These are phyloP conservation scores for Lophius piscatorius DNA, from an alignment of 2,113 vertebrate species.

Conservation along the genomic window DNA sequence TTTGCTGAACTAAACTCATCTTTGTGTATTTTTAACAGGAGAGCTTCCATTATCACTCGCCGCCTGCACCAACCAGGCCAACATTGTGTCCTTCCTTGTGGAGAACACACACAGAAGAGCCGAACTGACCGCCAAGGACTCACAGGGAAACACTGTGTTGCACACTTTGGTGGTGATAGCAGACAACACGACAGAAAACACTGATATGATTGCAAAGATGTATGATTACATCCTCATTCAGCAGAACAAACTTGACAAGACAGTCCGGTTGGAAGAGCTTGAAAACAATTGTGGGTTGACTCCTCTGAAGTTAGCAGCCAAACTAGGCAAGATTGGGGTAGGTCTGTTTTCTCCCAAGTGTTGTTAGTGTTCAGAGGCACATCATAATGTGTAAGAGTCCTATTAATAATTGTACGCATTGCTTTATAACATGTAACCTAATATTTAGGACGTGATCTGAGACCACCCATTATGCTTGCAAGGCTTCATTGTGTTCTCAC, in stretches of 20 bases:
- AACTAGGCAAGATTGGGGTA: constrained; percentile 89
- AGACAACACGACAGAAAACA: constrained; percentile 86
- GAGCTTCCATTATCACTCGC: constrained; percentile 90
- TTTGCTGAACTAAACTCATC: not conserved
- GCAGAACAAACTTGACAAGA: constrained; percentile 74
- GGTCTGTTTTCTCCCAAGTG: constrained; percentile 1
- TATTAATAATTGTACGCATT: too few species aligned
- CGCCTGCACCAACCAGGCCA: constrained; percentile 89
- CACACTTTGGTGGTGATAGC: constrained; percentile 86
- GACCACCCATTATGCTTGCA: too few species aligned
- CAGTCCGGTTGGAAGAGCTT: constrained; percentile 81
- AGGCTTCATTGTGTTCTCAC: not conserved
- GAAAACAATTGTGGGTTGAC: constrained; percentile 86
- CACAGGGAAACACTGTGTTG: constrained; percentile 86
- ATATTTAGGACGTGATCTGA: too few species aligned
- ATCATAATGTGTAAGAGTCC: too few species aligned
- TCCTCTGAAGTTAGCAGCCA: constrained; percentile 87
- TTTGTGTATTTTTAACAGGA: constrained; percentile 65
- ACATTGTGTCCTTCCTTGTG: constrained; percentile 86
- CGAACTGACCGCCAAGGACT: constrained; percentile 78
- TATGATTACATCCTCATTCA: constrained; percentile 86
- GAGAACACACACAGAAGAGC: constrained; percentile 84
- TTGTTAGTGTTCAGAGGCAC: too few species aligned
- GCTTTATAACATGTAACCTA: too few species aligned
- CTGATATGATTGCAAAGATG: constrained; percentile 85